A percentile compares a stretch with the other conserved stretches of the same genome.
Evolutionary conservation across 2,113 vertebrate species (phyloP).

Genomic region (Corythornis madagascariensis): DNA sequence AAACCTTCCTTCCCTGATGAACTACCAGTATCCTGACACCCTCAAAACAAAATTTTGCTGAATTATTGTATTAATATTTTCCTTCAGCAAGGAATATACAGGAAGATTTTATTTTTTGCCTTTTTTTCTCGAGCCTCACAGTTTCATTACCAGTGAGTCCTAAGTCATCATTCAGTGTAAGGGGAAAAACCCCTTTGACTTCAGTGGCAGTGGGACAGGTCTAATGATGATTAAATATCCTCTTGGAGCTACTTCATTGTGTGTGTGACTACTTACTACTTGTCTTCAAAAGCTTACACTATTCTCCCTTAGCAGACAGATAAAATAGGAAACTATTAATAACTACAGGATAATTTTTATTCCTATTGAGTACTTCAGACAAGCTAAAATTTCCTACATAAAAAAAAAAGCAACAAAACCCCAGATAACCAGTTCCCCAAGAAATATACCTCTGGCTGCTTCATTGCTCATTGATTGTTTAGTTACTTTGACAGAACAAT

Average conservation of each 20-base stretch:
- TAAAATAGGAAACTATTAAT: background rate
- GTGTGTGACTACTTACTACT: background rate
- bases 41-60: background rate
- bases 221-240: background rate
- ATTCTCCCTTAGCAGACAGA: background rate
- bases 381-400: background rate
- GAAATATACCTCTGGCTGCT: background rate
- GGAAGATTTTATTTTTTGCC: background rate
- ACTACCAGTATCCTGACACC: background rate
- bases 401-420: background rate
- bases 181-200: background rate
- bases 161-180: background rate
- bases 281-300: background rate
- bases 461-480: background rate
- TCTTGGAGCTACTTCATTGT: background rate
- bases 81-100: background rate
- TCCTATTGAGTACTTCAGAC: background rate
- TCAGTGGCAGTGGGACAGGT: background rate
- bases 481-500: background rate
- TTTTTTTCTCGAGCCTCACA: background rate
- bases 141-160: background rate
- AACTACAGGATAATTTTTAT: background rate
- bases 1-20: background rate
- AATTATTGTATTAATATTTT: background rate
- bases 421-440: background rate